phyloP scores from a whole-genome alignment of 2,113 vertebrate species.

The Perca schrenkii region DNA sequence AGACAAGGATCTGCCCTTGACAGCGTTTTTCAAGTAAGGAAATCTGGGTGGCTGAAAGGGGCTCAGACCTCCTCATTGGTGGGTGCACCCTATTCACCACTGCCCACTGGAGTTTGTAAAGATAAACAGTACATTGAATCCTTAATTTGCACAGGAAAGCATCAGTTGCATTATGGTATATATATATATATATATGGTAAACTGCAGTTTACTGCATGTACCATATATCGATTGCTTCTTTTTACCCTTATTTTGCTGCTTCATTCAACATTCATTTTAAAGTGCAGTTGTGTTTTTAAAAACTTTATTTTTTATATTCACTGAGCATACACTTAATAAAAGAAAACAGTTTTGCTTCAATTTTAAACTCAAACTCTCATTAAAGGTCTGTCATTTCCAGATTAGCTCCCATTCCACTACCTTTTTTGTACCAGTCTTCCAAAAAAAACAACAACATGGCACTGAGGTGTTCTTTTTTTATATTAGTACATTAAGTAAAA shows the following conservation, averaged over 20 bases:
- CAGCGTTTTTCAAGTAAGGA: constrained; percentile 22
- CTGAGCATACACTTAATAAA: neutral
- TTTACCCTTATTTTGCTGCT: neutral
- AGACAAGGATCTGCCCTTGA: constrained; percentile 14
- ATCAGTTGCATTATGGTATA: neutral
- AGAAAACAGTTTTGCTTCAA: neutral
- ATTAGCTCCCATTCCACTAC: neutral
- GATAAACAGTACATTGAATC: neutral
- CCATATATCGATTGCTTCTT: neutral
- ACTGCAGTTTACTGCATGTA: too few relatives aligned
- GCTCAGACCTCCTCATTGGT: constrained; percentile 14
- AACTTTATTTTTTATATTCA: neutral
- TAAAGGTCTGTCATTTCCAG: neutral
- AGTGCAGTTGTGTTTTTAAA: neutral
- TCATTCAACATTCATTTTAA: neutral
- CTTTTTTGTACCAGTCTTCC: neutral
- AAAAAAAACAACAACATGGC: neutral
- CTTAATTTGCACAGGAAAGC: neutral
- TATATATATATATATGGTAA: too few relatives aligned
- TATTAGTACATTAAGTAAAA: neutral
- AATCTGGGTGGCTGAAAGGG: constrained; percentile 20
- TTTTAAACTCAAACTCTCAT: neutral
- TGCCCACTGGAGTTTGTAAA: neutral
- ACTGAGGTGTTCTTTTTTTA: rapidly evolving
- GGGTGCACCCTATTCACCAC: too few relatives aligned